phyloP scores from a whole-genome alignment of 2,113 vertebrate species.

The Hiodon alosoides region DNA sequence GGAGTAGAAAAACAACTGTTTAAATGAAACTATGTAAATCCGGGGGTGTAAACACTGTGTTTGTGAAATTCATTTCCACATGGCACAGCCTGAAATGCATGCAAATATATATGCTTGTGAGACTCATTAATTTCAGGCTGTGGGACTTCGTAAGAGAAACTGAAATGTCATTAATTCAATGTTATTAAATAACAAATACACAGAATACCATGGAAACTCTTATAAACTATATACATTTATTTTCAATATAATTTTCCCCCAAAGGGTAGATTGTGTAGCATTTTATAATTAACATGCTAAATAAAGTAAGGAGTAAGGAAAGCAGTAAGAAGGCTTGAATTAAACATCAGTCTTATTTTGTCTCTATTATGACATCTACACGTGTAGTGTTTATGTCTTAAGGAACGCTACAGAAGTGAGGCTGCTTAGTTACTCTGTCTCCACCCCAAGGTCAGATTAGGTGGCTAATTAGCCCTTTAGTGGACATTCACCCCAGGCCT shows the following conservation, averaged over 20 bases:
- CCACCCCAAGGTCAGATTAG: too few relatives aligned
- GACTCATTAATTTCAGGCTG: constrained; percentile 2
- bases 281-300: background rate
- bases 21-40: constrained; percentile 8
- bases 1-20: background rate
- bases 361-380: too few relatives aligned
- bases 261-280: background rate
- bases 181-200: background rate
- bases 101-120: constrained; percentile 19
- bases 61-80: background rate
- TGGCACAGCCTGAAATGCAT: constrained; percentile 5
- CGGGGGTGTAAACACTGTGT: background rate
- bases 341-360: too few relatives aligned
- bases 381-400: too few relatives aligned
- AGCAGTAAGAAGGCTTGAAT: too few relatives aligned
- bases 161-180: constrained; percentile 11
- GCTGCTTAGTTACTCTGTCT: too few relatives aligned
- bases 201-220: background rate
- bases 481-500: too few relatives aligned
- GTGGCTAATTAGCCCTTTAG: too few relatives aligned
- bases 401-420: too few relatives aligned
- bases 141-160: background rate
- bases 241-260: background rate
- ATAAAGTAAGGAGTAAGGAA: too few relatives aligned
- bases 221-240: background rate